These are phyloP conservation scores for Chroicocephalus ridibundus DNA, from an alignment of 2,113 vertebrate species.

Conservation along the genomic window DNA sequence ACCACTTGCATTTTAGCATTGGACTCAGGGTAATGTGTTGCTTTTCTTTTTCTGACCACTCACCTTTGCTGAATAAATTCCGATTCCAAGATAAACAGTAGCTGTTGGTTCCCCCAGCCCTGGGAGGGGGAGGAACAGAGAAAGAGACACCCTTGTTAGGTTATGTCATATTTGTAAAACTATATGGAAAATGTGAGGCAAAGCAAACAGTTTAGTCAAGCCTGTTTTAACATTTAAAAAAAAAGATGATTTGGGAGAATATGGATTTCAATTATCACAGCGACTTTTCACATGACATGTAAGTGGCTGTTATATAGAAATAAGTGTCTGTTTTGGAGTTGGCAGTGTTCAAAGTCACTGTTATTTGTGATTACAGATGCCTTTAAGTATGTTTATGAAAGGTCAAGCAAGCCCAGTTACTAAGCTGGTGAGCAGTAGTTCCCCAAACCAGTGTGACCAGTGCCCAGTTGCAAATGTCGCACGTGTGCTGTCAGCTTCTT, in stretches of 20 bases:
- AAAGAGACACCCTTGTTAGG: background rate
- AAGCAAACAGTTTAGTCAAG: background rate
- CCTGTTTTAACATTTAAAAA: background rate
- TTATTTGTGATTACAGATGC: background rate
- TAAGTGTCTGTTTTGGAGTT: background rate
- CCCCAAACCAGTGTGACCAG: background rate
- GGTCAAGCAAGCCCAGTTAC: background rate
- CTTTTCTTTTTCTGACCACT: background rate
- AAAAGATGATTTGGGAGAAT: background rate
- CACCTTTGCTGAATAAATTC: background rate
- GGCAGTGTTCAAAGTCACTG: background rate
- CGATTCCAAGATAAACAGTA: background rate
- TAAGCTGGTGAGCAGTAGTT: background rate
- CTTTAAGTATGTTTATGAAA: background rate
- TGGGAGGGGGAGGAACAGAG: too few species aligned
- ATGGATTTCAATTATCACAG: background rate
- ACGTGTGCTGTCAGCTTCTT: background rate
- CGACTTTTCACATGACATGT: background rate
- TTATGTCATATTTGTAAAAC: background rate
- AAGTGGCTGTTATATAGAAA: background rate
- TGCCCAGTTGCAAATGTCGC: background rate
- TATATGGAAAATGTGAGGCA: background rate
- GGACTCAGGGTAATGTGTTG: background rate
- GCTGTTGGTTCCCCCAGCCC: background rate
- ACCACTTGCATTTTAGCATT: background rate